Evolutionary conservation across 1,140 invertebrate species (phyloP).

Genomic region (Bombus turneri): DNA sequence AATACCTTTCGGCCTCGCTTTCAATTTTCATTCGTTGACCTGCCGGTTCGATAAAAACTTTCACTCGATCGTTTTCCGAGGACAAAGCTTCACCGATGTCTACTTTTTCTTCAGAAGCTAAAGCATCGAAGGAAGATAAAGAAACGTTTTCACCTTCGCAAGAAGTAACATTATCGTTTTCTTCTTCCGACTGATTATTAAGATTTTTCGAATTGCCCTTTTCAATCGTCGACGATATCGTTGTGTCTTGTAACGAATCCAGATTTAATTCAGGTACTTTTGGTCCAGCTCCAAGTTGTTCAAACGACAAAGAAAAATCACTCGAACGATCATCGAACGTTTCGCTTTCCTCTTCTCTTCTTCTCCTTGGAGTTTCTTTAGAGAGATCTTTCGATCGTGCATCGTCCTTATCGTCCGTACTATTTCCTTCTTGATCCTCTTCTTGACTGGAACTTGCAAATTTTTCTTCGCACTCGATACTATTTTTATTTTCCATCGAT

Average conservation of each 20-base stretch:
- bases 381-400: no score
- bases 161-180: constrained; percentile 16
- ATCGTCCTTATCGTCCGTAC: not conserved
- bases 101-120: constrained; percentile 45
- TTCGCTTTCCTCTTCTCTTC: constrained; percentile 65
- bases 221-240: constrained; percentile 68
- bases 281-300: constrained; percentile 56
- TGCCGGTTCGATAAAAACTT: not conserved
- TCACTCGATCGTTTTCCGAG: not conserved
- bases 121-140: constrained; percentile 47
- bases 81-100: not conserved
- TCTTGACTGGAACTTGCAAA: not conserved
- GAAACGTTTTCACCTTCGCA: constrained; percentile 55
- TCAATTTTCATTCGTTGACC: not conserved
- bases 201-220: constrained; percentile 56
- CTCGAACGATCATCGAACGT: constrained; percentile 59
- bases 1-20: not conserved
- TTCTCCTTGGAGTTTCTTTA: not conserved
- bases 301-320: constrained; percentile 54
- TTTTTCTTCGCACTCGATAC: not conserved
- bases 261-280: constrained; percentile 78
- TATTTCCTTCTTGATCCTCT: not conserved
- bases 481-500: constrained; percentile 45
- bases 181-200: constrained; percentile 36
- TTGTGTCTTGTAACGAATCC: constrained; percentile 76